Evolutionary conservation across 2,797 vertebrate species (phyloP), one percentile per base, ranked within the genome.

Genomic region (Sphenopsis melanotis): DNA sequence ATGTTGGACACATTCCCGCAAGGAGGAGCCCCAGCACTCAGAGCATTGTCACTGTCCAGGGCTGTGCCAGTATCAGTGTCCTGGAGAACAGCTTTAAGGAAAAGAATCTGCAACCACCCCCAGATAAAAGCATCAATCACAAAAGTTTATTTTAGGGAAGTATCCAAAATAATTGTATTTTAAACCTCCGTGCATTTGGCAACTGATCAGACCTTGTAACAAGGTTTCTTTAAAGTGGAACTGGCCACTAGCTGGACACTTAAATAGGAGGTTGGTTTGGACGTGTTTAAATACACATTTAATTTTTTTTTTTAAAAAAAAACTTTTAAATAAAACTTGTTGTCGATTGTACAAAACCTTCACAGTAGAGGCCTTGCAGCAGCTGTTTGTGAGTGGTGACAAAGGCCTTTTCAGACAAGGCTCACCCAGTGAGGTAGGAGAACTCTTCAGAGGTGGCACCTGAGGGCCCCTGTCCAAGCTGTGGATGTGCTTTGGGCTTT

Each of bases 391-490:
- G 65, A 63, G 50, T 20, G 88, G 21, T 37, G 66, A 55, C 47
- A 78, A 49, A 23, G 3, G 11, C 44, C 27, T 19, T n/a, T 42
- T 2, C 7, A 16, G 21, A 61, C 15, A 15, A 52, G 87, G 78
- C 72, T 46, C 36, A 17, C 39, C 11, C 1, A 15, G 32, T 59
- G 96, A 97, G 97, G 97, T 97, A 90, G 86, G 47, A 97, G 92
- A 50, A 26, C 5, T 23, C 44, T 56, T 39, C 11, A 2, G 13
- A 20, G n/a, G n/a, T 7, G 32, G 61, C 12, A 30, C 10, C 47
- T 1, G 34, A 24, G 4, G 9, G 59, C 17, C 20, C 27, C 26
- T 34, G 17, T 34, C 30, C 18, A 6, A 71, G 59, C 65, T 53
- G 30, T 24, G 65, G 26, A 29, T 21, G 66, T 47, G 74, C 88